Percentiles rank a stretch among this genome's conserved stretches.
Conservation (phyloP, 2,888 invertebrate genomes). For the Orthonevra nobilis region DNA sequence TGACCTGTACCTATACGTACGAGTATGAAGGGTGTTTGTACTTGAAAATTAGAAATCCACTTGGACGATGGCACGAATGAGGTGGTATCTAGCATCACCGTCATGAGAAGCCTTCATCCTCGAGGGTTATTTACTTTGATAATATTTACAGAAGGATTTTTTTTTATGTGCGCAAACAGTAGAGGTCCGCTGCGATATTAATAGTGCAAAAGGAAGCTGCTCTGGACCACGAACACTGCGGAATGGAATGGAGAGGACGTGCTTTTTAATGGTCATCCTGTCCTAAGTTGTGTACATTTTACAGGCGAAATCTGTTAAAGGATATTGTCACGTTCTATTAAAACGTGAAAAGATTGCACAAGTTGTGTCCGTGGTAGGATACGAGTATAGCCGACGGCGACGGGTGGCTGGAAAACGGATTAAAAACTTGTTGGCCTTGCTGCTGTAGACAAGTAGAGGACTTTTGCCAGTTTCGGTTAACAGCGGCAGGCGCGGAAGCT, state of each 20-base stretch:
- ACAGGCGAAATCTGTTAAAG: slow-evolving; percentile 61
- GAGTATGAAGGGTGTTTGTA: slow-evolving; percentile 32
- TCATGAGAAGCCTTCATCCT: too few species aligned
- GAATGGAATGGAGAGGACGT: slow-evolving; percentile 52
- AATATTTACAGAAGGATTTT: slow-evolving; percentile 47
- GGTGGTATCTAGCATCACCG: slow-evolving; percentile 18
- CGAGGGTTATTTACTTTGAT: slow-evolving; percentile 30
- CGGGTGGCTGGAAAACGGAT: slow-evolving; percentile 54
- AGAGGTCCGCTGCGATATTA: slow-evolving; percentile 19
- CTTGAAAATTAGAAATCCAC: slow-evolving; percentile 47
- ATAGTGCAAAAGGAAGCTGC: slow-evolving; percentile 8
- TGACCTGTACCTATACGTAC: slow-evolving; percentile 33
- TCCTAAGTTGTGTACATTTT: slow-evolving; percentile 68
- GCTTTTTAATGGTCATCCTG: slow-evolving; percentile 66
- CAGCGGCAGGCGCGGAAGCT: not conserved
- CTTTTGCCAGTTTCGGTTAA: slow-evolving; percentile 1
- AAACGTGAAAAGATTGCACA: slow-evolving; percentile 62
- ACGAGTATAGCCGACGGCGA: slow-evolving; percentile 4
- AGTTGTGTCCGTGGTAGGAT: not conserved
- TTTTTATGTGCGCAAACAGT: not conserved
- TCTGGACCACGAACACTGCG: slow-evolving; percentile 34
- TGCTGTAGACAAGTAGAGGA: not conserved
- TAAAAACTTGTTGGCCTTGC: slow-evolving; percentile 59
- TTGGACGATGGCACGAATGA: slow-evolving; percentile 21
- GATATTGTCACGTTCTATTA: slow-evolving; percentile 70